phyloP scores from a whole-genome alignment of 2,797 vertebrate genomes.

The Schizothorax lantsangensis region DNA sequence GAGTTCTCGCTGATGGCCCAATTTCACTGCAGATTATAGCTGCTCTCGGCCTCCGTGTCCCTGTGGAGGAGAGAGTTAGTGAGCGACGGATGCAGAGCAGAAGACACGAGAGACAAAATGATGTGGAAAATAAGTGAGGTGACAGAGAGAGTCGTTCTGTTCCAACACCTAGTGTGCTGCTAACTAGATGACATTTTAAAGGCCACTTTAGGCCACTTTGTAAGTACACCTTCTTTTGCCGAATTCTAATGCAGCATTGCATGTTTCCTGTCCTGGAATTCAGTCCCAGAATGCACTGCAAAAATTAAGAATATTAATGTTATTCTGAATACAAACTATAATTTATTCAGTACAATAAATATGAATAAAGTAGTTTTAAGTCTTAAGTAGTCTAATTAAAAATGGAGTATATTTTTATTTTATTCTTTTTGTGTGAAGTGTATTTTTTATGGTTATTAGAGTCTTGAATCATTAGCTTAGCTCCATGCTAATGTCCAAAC shows the following conservation, averaged over 20 bases:
- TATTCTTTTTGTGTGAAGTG: background rate
- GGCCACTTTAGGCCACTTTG: background rate
- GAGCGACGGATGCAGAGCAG: background rate
- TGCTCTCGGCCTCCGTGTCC: background rate
- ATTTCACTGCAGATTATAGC: constrained; percentile 46
- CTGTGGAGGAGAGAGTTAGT: background rate
- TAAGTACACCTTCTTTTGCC: background rate
- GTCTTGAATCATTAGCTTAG: background rate
- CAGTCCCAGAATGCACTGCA: constrained; percentile 1
- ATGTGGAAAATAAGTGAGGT: background rate
- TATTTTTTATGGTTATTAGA: background rate
- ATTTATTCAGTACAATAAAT: background rate
- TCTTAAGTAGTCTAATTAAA: background rate
- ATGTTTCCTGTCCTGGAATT: background rate
- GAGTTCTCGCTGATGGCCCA: constrained; percentile 34
- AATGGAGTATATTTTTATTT: background rate
- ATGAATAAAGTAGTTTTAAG: background rate
- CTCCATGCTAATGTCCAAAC: no score
- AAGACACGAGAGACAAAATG: background rate
- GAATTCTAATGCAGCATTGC: background rate
- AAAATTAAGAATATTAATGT: background rate
- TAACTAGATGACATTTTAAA: background rate
- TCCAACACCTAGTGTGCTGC: background rate
- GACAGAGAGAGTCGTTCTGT: background rate
- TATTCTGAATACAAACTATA: background rate